Base-by-base conservation (phyloP, 2,113 vertebrate genomes). In the Paedocypris sp. region DNA sequence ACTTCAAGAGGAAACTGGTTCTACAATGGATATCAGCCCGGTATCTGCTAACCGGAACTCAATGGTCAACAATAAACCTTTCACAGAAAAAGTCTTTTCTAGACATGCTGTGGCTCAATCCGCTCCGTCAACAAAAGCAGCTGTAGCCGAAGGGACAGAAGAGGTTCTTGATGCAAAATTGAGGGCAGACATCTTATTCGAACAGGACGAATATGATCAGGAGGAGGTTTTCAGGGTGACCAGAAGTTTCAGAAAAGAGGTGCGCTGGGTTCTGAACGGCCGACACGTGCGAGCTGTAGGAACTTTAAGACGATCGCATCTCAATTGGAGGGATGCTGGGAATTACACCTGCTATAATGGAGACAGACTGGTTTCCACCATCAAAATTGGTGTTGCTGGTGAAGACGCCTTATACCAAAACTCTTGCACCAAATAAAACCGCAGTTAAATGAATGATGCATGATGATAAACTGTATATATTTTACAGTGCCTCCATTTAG, bases 291-390 rank as follows among this genome's bases (percentile, higher is more conserved):
- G 25, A 23, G 60, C 11, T 9, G 65, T 41, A 26, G 52, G 71
- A 12, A 43, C 9, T 2, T 70, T 88, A 35, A 69, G 51, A 26
- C 70, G 86, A 36, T 22, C 48, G 25, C 45, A 71, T 3, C 59
- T 80, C 7, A 66, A 18, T 9, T 11, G 18, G 35, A 29, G 19
- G 1, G 73, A 85, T 64, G 70, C 76, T 6, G 86, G 83, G 13
- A 82, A 54, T 50, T 88, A 84, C 76, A 68, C 64, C 2, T 88
- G 86, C 69, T 68, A 79, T 33, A 32, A 66, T 35, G 66, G 46
- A 57, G 76, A 67, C 38, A 67, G 28, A 60, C 60, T 74, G 19
- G 67, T 38, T 15, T 82, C 78, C 50, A 67, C 75, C 2, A 5
- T 84, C 1, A 82, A 62, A 26, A 73, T 88, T 3, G 31, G 48